Base-by-base conservation (phyloP, 2,888 invertebrate genomes). In the Dorcus parallelipipedus region DNA sequence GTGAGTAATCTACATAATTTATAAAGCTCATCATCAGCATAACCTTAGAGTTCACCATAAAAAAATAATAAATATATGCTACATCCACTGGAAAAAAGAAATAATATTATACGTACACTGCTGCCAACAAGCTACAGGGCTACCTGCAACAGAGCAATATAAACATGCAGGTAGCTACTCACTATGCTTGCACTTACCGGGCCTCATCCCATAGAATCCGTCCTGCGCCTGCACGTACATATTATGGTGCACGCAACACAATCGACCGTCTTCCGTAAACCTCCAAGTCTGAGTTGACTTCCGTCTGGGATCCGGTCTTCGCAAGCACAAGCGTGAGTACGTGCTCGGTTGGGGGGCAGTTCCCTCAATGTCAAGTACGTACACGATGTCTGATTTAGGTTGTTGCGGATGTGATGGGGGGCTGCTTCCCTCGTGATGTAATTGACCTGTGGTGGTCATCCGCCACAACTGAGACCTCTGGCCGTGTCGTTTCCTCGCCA, bases 221-320 rank as follows among this genome's bases (percentile, higher is more conserved):
- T 82, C 82, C 60, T 81, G 81, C 3, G 90, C 87, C 78, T 94
- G 94, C 53, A 97, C 93, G 80, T 90, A 95, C 84, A 96, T 88
- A 79, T 92, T 92, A 67, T 86, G 86, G 78, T 94, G 92, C 43
- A 86, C 89, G 76, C 95, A 96, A 76, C 91, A 90, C 67, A 98
- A 82, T 70, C 93, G 84, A 9, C 93, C 93, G 64, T 91, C 89
- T 64, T 86, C 84, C 26, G 91, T 89, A 72, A 95, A 93, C 53
- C 86, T 83, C 98, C 98, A 98, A 2, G 91, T 92, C 81, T 98
- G 98, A 50, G 96, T 97, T 14, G 90, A 88, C 57, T 86, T 84
- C 64, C 98, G 84, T 48, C 94, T 86, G 38, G 86, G 84, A 78
- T 97, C 95, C 1, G 91, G 88, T 64, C 93, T 88, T 51, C 93